Conservation (phyloP, 1,140 invertebrate genomes). For the Parapsyche elsis region DNA sequence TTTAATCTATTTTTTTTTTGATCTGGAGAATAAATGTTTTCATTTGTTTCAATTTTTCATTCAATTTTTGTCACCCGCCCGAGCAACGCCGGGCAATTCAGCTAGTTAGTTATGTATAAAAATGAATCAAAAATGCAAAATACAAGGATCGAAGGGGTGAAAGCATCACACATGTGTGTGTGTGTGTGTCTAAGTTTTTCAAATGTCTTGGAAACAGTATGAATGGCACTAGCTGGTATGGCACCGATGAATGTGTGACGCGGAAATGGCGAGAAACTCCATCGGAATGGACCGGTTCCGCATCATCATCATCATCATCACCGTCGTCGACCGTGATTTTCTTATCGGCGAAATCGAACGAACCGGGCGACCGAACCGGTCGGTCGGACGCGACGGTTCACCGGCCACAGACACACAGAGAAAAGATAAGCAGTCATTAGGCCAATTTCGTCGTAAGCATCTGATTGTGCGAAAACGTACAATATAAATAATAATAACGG, state of each 20-base stretch:
- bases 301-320: background rate
- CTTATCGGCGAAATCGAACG: conserved; percentile 17
- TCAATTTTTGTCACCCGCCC: too few species aligned
- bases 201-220: too few species aligned
- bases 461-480: background rate
- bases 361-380: background rate
- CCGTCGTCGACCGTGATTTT: background rate
- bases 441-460: background rate
- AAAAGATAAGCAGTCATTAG: conserved; percentile 21
- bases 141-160: too few species aligned
- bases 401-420: background rate
- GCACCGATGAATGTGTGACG: background rate
- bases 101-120: too few species aligned
- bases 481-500: background rate
- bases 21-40: too few species aligned
- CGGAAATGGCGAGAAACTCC: conserved; percentile 1
- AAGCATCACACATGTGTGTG: too few species aligned
- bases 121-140: too few species aligned
- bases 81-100: too few species aligned
- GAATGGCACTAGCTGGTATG: too few species aligned
- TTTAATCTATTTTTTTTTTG: too few species aligned
- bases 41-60: too few species aligned
- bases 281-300: background rate
- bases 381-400: background rate
- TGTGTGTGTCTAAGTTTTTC: too few species aligned